These are phyloP conservation scores for Siderastrea siderea DNA, from an alignment of 92 coral and sea anemone genomes.

Conservation along the genomic window DNA sequence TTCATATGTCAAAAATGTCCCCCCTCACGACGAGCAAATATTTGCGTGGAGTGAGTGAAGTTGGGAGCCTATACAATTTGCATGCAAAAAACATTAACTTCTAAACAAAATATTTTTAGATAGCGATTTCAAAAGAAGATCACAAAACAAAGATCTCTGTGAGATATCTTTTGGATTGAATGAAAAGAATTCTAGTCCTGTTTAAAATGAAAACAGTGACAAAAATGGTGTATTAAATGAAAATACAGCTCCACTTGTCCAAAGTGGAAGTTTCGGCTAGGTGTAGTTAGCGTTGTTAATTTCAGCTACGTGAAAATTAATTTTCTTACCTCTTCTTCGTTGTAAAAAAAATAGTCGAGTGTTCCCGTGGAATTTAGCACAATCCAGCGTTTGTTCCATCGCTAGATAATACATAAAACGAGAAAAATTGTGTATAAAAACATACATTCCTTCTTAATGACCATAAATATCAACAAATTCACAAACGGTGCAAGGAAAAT, in stretches of 20 bases:
- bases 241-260: not conserved
- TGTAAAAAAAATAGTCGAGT: conserved; percentile 79
- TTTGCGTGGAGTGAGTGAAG: conserved; percentile 25
- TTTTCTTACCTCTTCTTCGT: conserved; percentile 80
- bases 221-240: conserved; percentile 7
- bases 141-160: conserved; percentile 25
- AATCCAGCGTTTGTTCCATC: conserved; percentile 96
- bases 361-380: conserved; percentile 92
- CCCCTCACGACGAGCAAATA: conserved; percentile 25
- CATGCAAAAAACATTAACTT: conserved; percentile 22
- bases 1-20: conserved; percentile 34
- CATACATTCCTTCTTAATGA: conserved; percentile 22
- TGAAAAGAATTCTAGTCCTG: not conserved
- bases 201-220: not conserved
- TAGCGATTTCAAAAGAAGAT: conserved; percentile 16
- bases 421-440: conserved; percentile 32
- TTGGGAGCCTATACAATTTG: conserved; percentile 3
- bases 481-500: conserved; percentile 48
- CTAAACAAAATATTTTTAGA: conserved; percentile 21
- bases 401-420: conserved; percentile 57
- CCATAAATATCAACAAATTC: conserved; percentile 48
- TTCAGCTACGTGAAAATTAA: conserved; percentile 40
- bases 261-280: conserved; percentile 8
- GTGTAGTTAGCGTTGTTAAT: conserved; percentile 48
- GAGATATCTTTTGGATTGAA: not conserved